Evolutionary conservation across 1,140 invertebrate species (phyloP).

Genomic region (Ptiloglossa arizonensis): DNA sequence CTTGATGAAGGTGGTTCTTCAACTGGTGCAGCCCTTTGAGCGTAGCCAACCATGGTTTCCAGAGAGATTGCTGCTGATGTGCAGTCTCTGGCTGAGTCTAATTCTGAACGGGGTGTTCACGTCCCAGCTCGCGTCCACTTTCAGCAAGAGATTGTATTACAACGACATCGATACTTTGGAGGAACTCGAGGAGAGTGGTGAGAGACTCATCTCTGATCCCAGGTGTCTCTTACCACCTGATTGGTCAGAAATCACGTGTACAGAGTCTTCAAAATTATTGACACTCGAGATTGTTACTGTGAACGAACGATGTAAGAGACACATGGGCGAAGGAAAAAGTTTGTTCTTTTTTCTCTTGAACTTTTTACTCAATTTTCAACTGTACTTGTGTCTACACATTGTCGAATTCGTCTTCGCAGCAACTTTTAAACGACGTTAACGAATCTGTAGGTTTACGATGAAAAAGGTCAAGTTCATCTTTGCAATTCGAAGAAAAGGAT

Average conservation of each 20-base stretch:
- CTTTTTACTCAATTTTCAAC: no score
- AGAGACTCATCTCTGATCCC: conserved; percentile 6
- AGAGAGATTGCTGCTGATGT: conserved; percentile 66
- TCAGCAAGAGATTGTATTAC: conserved; percentile 77
- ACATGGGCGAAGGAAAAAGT: no score
- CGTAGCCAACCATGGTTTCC: not conserved
- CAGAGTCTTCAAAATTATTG: no score
- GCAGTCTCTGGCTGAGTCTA: conserved; percentile 73
- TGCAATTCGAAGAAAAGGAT: no score
- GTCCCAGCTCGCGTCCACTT: conserved; percentile 75
- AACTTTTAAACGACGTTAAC: no score
- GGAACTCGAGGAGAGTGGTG: conserved; percentile 72
- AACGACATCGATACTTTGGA: conserved; percentile 75
- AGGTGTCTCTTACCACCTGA: no score
- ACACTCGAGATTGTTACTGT: not conserved
- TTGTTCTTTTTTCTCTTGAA: no score
- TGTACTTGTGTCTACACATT: no score
- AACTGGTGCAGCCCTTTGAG: conserved; percentile 25
- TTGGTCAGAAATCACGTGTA: no score
- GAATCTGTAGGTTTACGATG: no score
- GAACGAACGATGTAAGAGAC: not conserved
- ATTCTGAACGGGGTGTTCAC: conserved; percentile 76
- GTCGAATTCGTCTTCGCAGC: no score
- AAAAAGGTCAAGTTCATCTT: no score
- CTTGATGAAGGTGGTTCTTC: conserved; percentile 16